Evolutionary conservation across 2,797 vertebrate species (phyloP), one percentile per base, ranked within the genome.

Genomic region (Helarctos malayanus): DNA sequence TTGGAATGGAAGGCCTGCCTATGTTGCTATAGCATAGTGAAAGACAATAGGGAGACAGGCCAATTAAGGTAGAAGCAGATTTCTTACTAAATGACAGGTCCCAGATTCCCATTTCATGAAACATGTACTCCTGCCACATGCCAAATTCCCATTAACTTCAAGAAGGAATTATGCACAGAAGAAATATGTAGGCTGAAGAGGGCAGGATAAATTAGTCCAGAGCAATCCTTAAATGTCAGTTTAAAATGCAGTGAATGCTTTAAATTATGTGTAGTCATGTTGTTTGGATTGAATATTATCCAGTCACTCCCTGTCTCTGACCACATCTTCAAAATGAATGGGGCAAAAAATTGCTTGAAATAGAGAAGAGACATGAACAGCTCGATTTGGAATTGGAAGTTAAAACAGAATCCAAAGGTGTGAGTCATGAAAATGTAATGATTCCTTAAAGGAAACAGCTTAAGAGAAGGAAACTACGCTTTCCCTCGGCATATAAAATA

Each of bases 61-160:
- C 94, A 96, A 97, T 97, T 97, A 97, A 97, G 79, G 85, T 68
- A 83, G 76, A 96, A 91, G 82, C 69, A 96, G 78, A 95, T 71
- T 97, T 96, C 79, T 95, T 97, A 93, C 83, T 96, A 96, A 97
- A 85, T 95, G 94, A 96, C 89, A 95, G 86, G 91, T 78, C 79
- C 85, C 35, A 93, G 93, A 93, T 95, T 97, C 89, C 47, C 63
- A 96, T 96, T 96, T 95, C 82, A 98, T 98, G 97, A 97, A 97
- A 94, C 88, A 97, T 76, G 75, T 79, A 94, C 95, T 96, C 61
- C 75, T 96, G 88, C 59, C 76, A 97, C 94, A 97, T 96, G 91
- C 91, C 91, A 96, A 97, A 96, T 96, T 91, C 82, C 91, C 94
- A 98, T 97, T 98, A 97, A 95, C 82, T 97, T 97, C 82, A 91